Evolutionary conservation across 1,140 invertebrate species (phyloP).

Genomic region (Lutraria rhynchaena): DNA sequence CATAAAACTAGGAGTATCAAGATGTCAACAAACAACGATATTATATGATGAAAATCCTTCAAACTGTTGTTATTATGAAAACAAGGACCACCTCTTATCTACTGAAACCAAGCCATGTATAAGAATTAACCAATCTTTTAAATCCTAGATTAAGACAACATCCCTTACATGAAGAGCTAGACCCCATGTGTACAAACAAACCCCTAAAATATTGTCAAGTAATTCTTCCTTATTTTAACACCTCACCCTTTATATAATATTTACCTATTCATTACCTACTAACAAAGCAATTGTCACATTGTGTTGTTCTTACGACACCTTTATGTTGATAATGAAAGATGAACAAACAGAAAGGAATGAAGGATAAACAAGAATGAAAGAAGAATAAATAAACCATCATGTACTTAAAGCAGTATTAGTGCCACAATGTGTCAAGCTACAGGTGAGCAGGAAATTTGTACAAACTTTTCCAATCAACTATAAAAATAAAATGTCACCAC

Average conservation of each 20-base stretch:
- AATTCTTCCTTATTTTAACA: slow-evolving; percentile 22
- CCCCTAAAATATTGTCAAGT: slow-evolving; percentile 5
- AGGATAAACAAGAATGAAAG: background rate
- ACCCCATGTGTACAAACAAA: slow-evolving; percentile 36
- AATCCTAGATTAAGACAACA: slow-evolving; percentile 16
- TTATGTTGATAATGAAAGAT: background rate
- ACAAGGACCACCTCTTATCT: too few species aligned
- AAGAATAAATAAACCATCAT: slow-evolving; percentile 19
- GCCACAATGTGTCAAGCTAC: slow-evolving; percentile 17
- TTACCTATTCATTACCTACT: slow-evolving; percentile 32
- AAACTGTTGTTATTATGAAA: too few species aligned
- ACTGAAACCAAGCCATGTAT: too few species aligned
- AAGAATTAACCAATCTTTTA: too few species aligned
- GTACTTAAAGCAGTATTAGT: slow-evolving; percentile 30
- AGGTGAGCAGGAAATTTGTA: slow-evolving; percentile 18
- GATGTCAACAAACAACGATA: too few species aligned
- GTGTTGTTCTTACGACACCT: slow-evolving; percentile 26
- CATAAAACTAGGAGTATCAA: too few species aligned
- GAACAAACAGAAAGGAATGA: too few species aligned
- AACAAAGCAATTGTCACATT: background rate
- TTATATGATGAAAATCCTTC: too few species aligned
- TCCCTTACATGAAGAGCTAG: background rate
- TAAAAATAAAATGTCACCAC: too few species aligned
- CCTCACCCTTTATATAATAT: slow-evolving; percentile 16
- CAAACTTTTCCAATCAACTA: too few species aligned